Percentiles rank a stretch among this genome's conserved stretches.
phyloP scores from a whole-genome alignment of 2,797 vertebrate species.

The Microchirus variegatus region DNA sequence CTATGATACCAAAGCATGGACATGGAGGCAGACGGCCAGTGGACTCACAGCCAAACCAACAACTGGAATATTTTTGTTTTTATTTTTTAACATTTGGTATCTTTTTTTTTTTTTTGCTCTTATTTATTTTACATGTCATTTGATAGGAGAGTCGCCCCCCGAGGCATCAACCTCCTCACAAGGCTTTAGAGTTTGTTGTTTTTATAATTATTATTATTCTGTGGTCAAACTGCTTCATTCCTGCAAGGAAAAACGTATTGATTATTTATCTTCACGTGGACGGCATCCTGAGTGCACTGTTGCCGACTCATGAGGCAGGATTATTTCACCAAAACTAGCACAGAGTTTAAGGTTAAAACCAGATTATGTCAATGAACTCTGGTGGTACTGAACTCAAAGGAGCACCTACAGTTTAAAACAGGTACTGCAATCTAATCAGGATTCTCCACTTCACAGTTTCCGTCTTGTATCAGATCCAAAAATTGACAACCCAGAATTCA shows the following conservation, averaged over 20 bases:
- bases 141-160: not conserved
- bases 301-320: conserved; percentile 19
- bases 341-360: not conserved
- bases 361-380: not conserved
- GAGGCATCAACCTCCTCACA: conserved; percentile 22
- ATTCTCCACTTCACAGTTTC: too few relatives aligned
- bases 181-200: conserved; percentile 12
- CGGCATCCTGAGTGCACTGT: conserved; percentile 6
- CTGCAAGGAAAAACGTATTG: conserved; percentile 4
- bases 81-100: conserved; percentile 38
- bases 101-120: conserved; percentile 32
- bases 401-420: too few relatives aligned
- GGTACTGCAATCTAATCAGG: too few relatives aligned
- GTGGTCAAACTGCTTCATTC: conserved; percentile 18
- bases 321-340: not conserved
- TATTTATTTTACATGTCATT: conserved; percentile 64
- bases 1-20: conserved; percentile 64
- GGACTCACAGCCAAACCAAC: conserved; percentile 29
- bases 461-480: too few relatives aligned
- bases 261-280: conserved; percentile 13
- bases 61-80: conserved; percentile 44
- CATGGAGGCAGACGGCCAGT: conserved; percentile 18
- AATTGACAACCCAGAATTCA: too few relatives aligned
- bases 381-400: not conserved
- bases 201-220: not conserved